phyloP scores from a whole-genome alignment of 1,140 invertebrate genomes.

The Nilaparvata lugens region DNA sequence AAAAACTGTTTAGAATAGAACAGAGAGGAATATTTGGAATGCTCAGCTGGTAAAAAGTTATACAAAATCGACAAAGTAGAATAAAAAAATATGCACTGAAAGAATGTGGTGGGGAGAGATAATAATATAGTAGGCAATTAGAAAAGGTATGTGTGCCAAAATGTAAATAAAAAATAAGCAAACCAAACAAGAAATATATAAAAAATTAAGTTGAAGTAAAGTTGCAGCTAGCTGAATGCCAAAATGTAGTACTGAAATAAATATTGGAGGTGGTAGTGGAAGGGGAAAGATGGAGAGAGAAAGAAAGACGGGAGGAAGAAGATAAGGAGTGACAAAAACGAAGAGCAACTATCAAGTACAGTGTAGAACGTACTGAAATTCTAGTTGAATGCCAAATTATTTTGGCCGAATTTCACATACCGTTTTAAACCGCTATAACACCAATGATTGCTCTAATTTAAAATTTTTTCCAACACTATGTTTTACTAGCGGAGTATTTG shows the following conservation, averaged over 20 bases:
- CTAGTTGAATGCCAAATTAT: neutral
- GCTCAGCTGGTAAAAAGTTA: too few species aligned
- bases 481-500: too few species aligned
- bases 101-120: too few species aligned
- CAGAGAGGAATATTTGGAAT: too few species aligned
- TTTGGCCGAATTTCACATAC: neutral
- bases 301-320: neutral
- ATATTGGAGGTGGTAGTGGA: neutral
- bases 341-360: neutral
- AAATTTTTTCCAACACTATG: neutral
- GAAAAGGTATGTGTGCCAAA: neutral
- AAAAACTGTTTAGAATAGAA: too few species aligned
- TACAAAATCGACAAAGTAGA: too few species aligned
- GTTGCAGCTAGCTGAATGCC: neutral
- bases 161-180: neutral
- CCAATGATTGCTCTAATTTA: constrained; percentile 18
- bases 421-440: constrained; percentile 4
- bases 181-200: neutral
- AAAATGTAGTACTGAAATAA: neutral
- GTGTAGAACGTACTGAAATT: neutral
- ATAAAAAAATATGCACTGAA: too few species aligned
- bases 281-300: neutral
- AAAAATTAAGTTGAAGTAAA: neutral
- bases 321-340: neutral
- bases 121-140: too few species aligned